Base-by-base conservation (phyloP, 2,797 vertebrate genomes). In the Neostethus bicornis region DNA sequence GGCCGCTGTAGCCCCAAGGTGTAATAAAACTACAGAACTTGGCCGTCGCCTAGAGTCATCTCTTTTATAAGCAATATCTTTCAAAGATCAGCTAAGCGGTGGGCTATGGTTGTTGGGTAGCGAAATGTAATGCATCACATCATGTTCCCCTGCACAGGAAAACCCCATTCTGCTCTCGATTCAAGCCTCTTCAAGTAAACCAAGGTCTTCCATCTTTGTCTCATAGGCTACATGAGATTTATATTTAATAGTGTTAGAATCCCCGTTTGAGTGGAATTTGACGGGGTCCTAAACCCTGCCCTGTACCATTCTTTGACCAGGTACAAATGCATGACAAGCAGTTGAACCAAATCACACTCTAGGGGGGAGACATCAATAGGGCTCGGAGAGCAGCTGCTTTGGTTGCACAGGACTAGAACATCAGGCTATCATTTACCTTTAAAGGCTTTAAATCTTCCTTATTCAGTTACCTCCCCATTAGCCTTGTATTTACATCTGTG, bases 61-160 rank as follows among this genome's bases (percentile, higher is more conserved):
- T 91, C 90, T 93, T 93, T 94, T 94, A 85, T 94, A 94, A 96
- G 94, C 93, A 92, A 93, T 95, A 92, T 94, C 94, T 95, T 93
- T 93, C 93, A 84, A 88, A 89, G 90, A 91, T 91, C 89, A 85
- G 90, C 91, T 95, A 94, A 96, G 90, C 89, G 91, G 92, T 91
- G 85, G 90, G 85, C 91, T 89, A 84, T 85, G 79, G 81, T 85
- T 87, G 78, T 75, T 57, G 77, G 70, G 79, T 79, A 67, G 77
- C 72, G 65, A 80, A 79, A 81, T 85, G 86, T 88, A 89, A 91
- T 91, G 90, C 85, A 90, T 91, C 85, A 87, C 77, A 70, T 77
- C 59, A 77, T 85, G 84, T 83, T 80, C 79, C 51, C 69, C 72
- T 76, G 65, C 68, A 81, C 66, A 79, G 70, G 66, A 70, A 70